A percentile compares a stretch with the other conserved stretches of the same genome.
Conservation (phyloP, 2,797 vertebrate species). For the Kryptopterus vitreolus region DNA sequence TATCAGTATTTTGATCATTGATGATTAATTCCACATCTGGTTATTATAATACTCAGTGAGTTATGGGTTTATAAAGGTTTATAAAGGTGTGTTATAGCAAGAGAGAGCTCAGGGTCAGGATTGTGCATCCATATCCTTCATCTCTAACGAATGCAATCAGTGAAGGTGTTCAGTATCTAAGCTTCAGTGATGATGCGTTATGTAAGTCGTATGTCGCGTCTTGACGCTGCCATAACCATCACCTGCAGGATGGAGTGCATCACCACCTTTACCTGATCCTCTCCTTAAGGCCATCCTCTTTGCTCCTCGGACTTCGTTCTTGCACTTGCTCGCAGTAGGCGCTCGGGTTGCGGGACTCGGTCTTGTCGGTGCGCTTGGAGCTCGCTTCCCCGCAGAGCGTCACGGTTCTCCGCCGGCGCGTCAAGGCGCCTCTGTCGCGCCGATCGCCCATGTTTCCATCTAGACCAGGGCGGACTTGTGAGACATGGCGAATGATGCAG, state of each 20-base stretch:
- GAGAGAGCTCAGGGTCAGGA: neutral
- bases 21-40: neutral
- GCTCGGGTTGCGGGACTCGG: constrained; percentile 48
- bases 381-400: constrained; percentile 64
- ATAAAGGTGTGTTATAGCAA: neutral
- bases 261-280: constrained; percentile 66
- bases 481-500: constrained; percentile 26
- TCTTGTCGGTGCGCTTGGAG: constrained; percentile 61
- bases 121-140: neutral
- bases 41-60: no score
- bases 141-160: no score
- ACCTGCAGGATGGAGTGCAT: neutral
- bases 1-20: neutral
- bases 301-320: constrained; percentile 51
- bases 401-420: constrained; percentile 68
- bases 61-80: neutral
- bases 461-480: constrained; percentile 3
- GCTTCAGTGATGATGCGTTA: neutral
- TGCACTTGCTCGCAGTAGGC: constrained; percentile 50
- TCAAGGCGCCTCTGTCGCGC: constrained; percentile 63
- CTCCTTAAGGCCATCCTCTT: constrained; percentile 59
- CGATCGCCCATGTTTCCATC: constrained; percentile 70
- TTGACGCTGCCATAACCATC: neutral
- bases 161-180: neutral
- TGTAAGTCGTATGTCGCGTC: neutral